Conservation (phyloP, 1,140 invertebrate species). For the Cotesia vestalis region DNA sequence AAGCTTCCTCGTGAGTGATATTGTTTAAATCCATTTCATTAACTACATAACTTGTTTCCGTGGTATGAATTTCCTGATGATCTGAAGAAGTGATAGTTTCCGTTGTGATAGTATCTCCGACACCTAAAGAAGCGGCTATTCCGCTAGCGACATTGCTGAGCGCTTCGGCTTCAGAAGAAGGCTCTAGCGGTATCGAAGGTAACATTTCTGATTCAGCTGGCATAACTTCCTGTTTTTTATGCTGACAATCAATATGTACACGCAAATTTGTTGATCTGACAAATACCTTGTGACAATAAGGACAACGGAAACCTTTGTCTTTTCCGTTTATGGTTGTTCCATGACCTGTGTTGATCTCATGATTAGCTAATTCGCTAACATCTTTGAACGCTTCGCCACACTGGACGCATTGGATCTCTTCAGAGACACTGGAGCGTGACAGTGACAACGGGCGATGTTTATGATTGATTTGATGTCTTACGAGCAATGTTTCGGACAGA, state of each 20-base stretch:
- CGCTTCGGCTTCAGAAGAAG: constrained; percentile 67
- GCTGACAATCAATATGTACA: constrained; percentile 56
- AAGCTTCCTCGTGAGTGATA: constrained; percentile 45
- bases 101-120: constrained; percentile 65
- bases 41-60: constrained; percentile 47
- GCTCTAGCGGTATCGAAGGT: constrained; percentile 52
- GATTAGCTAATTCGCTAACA: constrained; percentile 50
- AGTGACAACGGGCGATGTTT: constrained; percentile 53
- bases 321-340: constrained; percentile 45
- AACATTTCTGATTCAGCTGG: constrained; percentile 31
- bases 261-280: constrained; percentile 53
- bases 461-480: constrained; percentile 73
- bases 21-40: constrained; percentile 47
- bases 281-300: constrained; percentile 58
- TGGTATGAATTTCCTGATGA: constrained; percentile 43
- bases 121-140: constrained; percentile 68
- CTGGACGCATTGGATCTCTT: constrained; percentile 52
- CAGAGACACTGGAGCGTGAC: constrained; percentile 38
- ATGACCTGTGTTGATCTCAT: constrained; percentile 57
- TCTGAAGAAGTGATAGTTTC: constrained; percentile 60
- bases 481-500: constrained; percentile 73
- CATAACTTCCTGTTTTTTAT: constrained; percentile 49
- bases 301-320: constrained; percentile 55
- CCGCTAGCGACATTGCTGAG: constrained; percentile 67
- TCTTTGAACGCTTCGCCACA: constrained; percentile 55